Base-by-base conservation (phyloP, 2,888 invertebrate genomes). In the Cristatella mucedo region DNA sequence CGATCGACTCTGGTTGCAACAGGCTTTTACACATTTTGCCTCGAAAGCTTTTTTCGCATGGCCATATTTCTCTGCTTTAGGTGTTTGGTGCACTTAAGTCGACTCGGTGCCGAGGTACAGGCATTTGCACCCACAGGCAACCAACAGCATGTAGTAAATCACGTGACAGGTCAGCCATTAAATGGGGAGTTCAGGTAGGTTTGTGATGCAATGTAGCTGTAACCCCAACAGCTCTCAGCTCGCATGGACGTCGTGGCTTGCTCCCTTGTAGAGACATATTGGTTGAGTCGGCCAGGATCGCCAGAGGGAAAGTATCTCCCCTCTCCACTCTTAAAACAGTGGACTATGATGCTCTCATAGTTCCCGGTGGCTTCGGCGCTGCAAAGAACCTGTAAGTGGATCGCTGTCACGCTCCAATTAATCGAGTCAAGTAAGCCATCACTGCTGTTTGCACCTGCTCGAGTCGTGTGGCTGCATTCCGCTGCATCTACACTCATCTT, bases 331-430 rank as follows among this genome's bases (percentile, higher is more conserved):
- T 72, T 19, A 54, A 58, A 18, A 52, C 62, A 2, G 50, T 51
- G 16, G 51, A 48, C n/a, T 67, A 65, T 46, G 68, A 64, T 54
- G 73, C 69, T 9, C 61, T 74, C 6, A 53, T 74, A n/a, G 66
- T 74, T 46, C 74, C 74, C 18, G 74, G 74, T 36, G 73, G 73
- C 22, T 73, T 72, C 57, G 74, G 73, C 3, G 71, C 65, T 21
- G 73, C 71, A 3, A 71, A 72, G 48, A 73, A 72, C 47, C 51
- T 74, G 72, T 73, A 49, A 59, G 70, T 51, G 36, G 26, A 53
- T 42, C n/a, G n/a, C n/a, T n/a, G n/a, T n/a, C n/a, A n/a, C n/a
- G n/a, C n/a, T n/a, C n/a, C n/a, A n/a, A n/a, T n/a, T n/a, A n/a
- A n/a, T n/a, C n/a, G n/a, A n/a, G n/a, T n/a, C n/a, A n/a, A n/a